These are phyloP conservation scores for Rhynchonema sp. DNA, from an alignment of 2,888 invertebrate species.

Conservation along the genomic window DNA sequence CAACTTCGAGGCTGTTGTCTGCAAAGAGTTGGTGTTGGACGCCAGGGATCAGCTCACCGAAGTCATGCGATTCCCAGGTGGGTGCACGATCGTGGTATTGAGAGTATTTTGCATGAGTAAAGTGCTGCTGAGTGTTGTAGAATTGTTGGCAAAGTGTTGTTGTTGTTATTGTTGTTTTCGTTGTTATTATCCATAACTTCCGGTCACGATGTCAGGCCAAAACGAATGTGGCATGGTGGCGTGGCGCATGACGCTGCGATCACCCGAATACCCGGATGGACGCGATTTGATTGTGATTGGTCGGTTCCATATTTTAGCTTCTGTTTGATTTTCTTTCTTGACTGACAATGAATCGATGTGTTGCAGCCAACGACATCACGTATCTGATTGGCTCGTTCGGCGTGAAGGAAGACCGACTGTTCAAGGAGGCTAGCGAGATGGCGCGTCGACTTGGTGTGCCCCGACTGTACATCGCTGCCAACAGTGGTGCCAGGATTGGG, in stretches of 20 bases:
- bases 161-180: too few relatives aligned
- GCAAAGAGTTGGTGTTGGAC: conserved; percentile 70
- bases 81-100: background rate
- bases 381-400: conserved; percentile 62
- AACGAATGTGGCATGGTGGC: conserved; percentile 92
- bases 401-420: conserved; percentile 75
- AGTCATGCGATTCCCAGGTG: conserved; percentile 10
- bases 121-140: too few relatives aligned
- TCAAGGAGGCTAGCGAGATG: conserved; percentile 31
- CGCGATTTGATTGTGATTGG: conserved; percentile 39
- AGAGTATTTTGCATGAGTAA: too few relatives aligned
- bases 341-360: background rate
- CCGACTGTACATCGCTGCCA: conserved; percentile 79
- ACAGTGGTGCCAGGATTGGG: conserved; percentile 91
- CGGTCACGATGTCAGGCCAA: conserved; percentile 80
- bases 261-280: conserved; percentile 71
- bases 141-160: too few relatives aligned
- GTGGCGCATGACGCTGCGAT: conserved; percentile 65
- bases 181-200: conserved; percentile 41
- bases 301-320: background rate
- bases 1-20: conserved; percentile 21
- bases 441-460: conserved; percentile 57
- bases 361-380: conserved; percentile 75
- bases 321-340: background rate
- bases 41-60: conserved; percentile 28